These are phyloP conservation scores for Drosophila testacea DNA, from an alignment of 2,888 invertebrate species.

Conservation along the genomic window DNA sequence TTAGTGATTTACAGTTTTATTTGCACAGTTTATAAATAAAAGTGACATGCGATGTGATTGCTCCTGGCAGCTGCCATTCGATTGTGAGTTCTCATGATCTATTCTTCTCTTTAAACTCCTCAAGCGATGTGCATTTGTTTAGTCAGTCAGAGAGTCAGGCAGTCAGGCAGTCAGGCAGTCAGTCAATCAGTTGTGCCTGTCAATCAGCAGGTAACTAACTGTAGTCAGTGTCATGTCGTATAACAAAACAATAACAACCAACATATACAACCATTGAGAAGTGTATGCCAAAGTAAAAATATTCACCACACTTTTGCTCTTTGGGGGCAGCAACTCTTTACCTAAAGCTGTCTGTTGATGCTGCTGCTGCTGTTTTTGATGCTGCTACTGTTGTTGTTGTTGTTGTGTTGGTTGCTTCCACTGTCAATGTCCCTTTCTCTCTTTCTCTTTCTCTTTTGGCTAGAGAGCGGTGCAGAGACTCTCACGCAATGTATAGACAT, in stretches of 20 bases:
- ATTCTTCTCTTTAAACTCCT: constrained; percentile 16
- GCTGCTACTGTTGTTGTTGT: constrained; percentile 27
- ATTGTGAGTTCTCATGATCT: constrained; percentile 43
- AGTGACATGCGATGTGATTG: constrained; percentile 66
- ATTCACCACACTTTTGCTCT: constrained; percentile 71
- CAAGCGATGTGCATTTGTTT: constrained; percentile 34
- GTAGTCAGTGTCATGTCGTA: constrained; percentile 28
- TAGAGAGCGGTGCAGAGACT: constrained; percentile 44
- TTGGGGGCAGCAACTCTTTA: constrained; percentile 65
- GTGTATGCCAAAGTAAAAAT: constrained; percentile 33
- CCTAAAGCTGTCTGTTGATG: constrained; percentile 22
- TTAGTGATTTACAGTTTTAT: constrained; percentile 72
- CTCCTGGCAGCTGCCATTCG: constrained; percentile 57
- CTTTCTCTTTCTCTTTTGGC: constrained; percentile 41
- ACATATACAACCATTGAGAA: constrained; percentile 5
- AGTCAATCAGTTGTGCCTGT: constrained; percentile 57
- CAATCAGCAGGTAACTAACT: constrained; percentile 63
- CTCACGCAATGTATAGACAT: constrained; percentile 64
- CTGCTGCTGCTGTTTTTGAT: constrained; percentile 16
- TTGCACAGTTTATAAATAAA: constrained; percentile 78
- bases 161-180: constrained; percentile 24
- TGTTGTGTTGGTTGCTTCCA: constrained; percentile 24
- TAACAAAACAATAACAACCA: constrained; percentile 46
- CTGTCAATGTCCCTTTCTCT: constrained; percentile 17
- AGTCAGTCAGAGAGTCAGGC: constrained; percentile 51